Conservation (phyloP, 2,113 vertebrate genomes). For the Danionella cerebrum region DNA sequence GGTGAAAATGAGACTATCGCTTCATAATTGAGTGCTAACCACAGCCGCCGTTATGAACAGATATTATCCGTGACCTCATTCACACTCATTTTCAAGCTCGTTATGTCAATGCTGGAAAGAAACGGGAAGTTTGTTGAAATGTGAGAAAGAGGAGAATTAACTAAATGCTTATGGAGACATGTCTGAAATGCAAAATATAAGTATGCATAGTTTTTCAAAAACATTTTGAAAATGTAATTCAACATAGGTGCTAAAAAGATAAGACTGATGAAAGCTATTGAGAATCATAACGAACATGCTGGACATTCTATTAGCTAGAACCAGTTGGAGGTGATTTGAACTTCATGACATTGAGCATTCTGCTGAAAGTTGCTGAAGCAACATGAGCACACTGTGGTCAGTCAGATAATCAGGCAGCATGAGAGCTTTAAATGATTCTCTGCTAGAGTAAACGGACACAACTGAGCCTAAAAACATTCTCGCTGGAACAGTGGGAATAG, state of each 20-base stretch:
- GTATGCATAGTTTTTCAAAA: not conserved
- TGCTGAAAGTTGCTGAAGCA: too few species aligned
- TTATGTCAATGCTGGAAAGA: not conserved
- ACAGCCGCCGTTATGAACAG: not conserved
- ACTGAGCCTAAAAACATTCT: too few species aligned
- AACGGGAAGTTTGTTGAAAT: not conserved
- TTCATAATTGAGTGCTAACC: conserved; percentile 34
- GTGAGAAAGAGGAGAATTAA: not conserved
- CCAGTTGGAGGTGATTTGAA: too few species aligned
- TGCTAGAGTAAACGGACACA: too few species aligned
- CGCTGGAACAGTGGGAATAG: too few species aligned
- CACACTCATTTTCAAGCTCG: conserved; percentile 2
- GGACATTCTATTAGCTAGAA: too few species aligned
- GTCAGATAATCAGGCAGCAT: too few species aligned
- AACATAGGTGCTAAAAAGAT: not conserved
- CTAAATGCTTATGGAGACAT: not conserved
- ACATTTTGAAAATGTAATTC: not conserved
- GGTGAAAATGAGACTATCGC: conserved; percentile 30
- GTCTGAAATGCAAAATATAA: not conserved
- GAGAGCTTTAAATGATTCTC: too few species aligned
- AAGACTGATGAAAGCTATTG: too few species aligned
- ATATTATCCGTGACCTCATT: not conserved
- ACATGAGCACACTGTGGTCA: too few species aligned
- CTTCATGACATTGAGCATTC: too few species aligned
- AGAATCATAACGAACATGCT: too few species aligned